These are phyloP conservation scores for Beroe forskalii DNA, from an alignment of 37 sponge, comb jelly and placozoan species.

Conservation along the genomic window DNA sequence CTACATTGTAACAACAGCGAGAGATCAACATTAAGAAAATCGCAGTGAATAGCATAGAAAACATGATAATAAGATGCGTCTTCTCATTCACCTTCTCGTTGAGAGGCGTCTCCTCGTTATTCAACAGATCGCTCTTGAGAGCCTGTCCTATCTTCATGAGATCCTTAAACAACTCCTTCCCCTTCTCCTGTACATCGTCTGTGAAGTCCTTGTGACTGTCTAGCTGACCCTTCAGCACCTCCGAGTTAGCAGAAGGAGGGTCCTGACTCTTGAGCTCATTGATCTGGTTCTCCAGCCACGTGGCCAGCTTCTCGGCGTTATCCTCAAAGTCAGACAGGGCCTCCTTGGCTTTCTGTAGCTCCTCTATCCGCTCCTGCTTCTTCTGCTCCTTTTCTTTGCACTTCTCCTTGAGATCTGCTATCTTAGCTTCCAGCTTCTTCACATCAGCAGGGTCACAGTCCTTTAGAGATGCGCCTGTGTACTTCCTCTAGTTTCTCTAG, in stretches of 20 bases:
- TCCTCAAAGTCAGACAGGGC: slow-evolving; percentile 9
- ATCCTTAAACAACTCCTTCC: slow-evolving; percentile 34
- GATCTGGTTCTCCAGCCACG: slow-evolving; percentile 52
- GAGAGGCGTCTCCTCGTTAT: not conserved
- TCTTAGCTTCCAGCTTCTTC: slow-evolving; percentile 38
- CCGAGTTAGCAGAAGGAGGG: not conserved
- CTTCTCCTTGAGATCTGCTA: slow-evolving; percentile 44
- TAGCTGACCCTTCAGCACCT: slow-evolving; percentile 8
- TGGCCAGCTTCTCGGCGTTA: not conserved
- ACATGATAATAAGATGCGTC: too few species aligned
- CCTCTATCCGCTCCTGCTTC: slow-evolving; percentile 43
- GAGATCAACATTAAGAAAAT: too few species aligned
- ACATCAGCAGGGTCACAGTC: slow-evolving; percentile 55
- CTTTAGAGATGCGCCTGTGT: slow-evolving; percentile 7
- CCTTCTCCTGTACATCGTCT: slow-evolving; percentile 50
- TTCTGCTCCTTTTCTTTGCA: slow-evolving; percentile 54
- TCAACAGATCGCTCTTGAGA: slow-evolving; percentile 46
- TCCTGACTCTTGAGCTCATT: slow-evolving; percentile 29
- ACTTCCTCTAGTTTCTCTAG: slow-evolving; percentile 59
- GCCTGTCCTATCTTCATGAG: slow-evolving; percentile 19
- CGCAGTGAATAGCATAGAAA: too few species aligned
- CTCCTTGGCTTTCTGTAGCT: slow-evolving; percentile 21
- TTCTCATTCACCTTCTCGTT: slow-evolving; percentile 1
- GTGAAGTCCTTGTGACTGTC: slow-evolving; percentile 20
- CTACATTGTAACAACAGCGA: too few species aligned